Evolutionary conservation across 2,113 vertebrate genomes (phyloP).

Genomic region (Willisornis vidua): DNA sequence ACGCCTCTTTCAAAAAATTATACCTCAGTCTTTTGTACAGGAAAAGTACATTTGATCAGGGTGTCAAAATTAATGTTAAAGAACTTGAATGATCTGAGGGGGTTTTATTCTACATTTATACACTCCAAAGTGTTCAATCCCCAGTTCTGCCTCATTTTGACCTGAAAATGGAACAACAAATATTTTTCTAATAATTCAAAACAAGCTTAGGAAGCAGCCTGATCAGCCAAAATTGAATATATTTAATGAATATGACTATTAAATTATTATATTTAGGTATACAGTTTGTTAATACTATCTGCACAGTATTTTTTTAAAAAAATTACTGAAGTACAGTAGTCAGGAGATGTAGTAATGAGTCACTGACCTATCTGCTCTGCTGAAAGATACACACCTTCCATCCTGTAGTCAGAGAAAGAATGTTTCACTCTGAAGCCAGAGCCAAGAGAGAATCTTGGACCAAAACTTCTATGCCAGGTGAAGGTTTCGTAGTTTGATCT

Average conservation of each 20-base stretch:
- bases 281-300: background rate
- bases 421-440: background rate
- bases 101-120: background rate
- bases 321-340: background rate
- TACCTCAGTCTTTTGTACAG: background rate
- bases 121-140: background rate
- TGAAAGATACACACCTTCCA: background rate
- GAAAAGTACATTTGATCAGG: background rate
- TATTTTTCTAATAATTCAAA: background rate
- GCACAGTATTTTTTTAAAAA: background rate
- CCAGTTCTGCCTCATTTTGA: background rate
- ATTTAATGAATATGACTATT: conserved; percentile 37
- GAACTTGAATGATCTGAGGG: background rate
- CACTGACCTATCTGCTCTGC: background rate
- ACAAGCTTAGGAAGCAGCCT: background rate
- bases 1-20: background rate
- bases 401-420: background rate
- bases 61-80: background rate
- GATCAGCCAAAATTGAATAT: background rate
- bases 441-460: background rate
- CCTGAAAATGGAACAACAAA: background rate
- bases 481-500: background rate
- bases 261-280: background rate
- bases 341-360: background rate
- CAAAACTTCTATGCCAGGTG: background rate